phyloP scores from a whole-genome alignment of 1,140 invertebrate genomes.

The Drosophila pallidifrons region DNA sequence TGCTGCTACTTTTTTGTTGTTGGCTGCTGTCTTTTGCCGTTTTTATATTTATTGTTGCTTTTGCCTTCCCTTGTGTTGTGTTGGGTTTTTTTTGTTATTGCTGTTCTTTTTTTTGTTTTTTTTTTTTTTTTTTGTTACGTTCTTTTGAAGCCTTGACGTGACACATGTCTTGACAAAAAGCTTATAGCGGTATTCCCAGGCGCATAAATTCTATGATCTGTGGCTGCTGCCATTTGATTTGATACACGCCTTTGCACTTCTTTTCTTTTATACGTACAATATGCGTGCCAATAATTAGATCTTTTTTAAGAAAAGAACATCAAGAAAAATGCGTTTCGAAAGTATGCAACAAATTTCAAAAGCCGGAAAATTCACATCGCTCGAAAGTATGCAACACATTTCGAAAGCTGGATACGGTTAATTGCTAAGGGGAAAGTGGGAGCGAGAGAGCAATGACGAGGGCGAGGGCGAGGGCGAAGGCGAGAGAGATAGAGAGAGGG shows the following conservation, averaged over 20 bases:
- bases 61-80: background rate
- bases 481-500: background rate
- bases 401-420: background rate
- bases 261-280: background rate
- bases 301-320: background rate
- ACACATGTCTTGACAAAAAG: constrained; percentile 36
- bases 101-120: background rate
- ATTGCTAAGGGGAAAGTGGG: background rate
- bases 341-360: no score
- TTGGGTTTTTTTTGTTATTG: constrained; percentile 11
- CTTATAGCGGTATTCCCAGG: constrained; percentile 42
- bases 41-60: constrained; percentile 2
- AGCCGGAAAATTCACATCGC: background rate
- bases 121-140: background rate
- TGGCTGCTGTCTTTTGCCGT: constrained; percentile 1
- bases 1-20: constrained; percentile 14
- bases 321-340: background rate
- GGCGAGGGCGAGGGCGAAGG: background rate
- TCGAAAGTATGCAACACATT: constrained; percentile 14
- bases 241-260: background rate
- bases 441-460: background rate
- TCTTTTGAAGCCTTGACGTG: constrained; percentile 44
- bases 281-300: background rate
- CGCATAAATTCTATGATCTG: constrained; percentile 13
- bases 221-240: background rate